These are phyloP conservation scores for Xestoiulus laeticollis DNA, from an alignment of 2,888 invertebrate genomes.

Conservation along the genomic window DNA sequence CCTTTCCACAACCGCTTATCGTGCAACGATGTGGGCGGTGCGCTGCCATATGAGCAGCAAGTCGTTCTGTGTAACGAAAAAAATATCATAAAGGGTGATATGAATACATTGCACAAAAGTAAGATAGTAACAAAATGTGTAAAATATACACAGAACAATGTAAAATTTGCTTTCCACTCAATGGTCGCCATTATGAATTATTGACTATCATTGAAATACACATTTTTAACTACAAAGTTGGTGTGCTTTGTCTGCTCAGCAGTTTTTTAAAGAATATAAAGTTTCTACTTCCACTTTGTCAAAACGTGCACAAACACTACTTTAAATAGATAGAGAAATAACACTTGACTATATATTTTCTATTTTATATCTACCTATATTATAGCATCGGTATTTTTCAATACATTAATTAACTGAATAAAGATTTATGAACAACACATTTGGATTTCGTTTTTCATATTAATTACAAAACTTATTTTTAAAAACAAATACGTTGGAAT, in stretches of 20 bases:
- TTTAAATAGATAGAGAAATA: no score
- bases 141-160: background rate
- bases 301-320: background rate
- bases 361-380: no score
- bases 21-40: conserved; percentile 88
- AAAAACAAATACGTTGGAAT: no score
- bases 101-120: background rate
- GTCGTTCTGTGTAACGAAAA: conserved; percentile 62
- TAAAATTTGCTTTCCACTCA: background rate
- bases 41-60: conserved; percentile 68
- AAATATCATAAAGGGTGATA: background rate
- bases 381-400: no score
- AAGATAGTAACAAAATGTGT: background rate
- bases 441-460: no score
- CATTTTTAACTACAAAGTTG: background rate
- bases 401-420: no score
- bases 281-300: background rate
- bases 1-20: conserved; percentile 89
- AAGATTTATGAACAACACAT: no score
- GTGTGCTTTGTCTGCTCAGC: background rate
- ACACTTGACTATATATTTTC: no score
- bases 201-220: background rate
- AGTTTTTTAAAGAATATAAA: background rate
- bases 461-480: no score
- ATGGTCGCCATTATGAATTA: background rate